Evolutionary conservation across 1,140 invertebrate genomes (phyloP), one percentile per base, ranked within the genome.

Genomic region (Ectropis grisescens): DNA sequence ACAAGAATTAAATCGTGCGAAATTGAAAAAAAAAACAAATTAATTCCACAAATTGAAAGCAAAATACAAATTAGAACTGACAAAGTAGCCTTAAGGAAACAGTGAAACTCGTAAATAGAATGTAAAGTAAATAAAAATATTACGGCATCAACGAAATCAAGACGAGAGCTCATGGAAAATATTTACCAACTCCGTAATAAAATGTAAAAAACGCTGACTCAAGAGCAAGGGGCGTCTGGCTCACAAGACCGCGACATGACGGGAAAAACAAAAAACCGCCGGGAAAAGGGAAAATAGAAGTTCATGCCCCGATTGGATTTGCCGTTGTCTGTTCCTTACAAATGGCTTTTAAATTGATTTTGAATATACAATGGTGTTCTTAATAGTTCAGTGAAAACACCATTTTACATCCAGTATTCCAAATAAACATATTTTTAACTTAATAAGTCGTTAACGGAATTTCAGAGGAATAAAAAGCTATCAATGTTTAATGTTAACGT

Each of bases 281-380:
- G 55, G 44, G 41, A 57, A 66, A 65, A 55, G 52, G 58, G 61
- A 70, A 79, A 68, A 74, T 68, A 54, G 64, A 41, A 65, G 59
- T 58, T 54, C 58, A 51, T 54, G 58, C 59, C 58, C 55, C 71
- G 69, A 76, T 76, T 76, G 69, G 60, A 76, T 76, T 80, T 75
- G 61, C 69, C 61, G 65, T 74, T 80, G 75, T 76, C 71, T 80
- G 71, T 75, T 74, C 66, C 69, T 76, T 74, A 68, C 71, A 72
- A 79, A 79, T 79, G 66, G 62, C 52, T 74, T 80, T 76, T 65
- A 72, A 76, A 76, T 76, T 74, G 71, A 69, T 76, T 76, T 71
- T 74, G 64, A 70, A 76, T 75, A 72, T 72, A 47, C 58, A 72
- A 66, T 52, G 58, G 50, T n/a, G 66, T 68, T 67, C 49, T 58